Evolutionary conservation across 2,888 invertebrate genomes (phyloP).

Genomic region (Volucella inflata): DNA sequence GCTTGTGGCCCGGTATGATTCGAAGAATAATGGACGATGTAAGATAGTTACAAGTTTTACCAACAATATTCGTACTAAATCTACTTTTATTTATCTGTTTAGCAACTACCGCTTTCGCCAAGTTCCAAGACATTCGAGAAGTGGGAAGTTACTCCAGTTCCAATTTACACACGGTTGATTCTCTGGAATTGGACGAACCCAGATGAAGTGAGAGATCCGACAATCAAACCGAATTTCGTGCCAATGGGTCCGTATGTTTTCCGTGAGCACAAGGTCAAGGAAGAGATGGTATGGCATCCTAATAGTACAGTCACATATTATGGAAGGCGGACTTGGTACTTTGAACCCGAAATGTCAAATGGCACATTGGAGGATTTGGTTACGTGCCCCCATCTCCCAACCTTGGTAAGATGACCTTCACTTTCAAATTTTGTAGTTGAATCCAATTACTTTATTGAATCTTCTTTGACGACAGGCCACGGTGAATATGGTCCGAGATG

Average conservation of each 20-base stretch:
- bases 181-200: slow-evolving; percentile 92
- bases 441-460: slow-evolving; percentile 84
- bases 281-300: slow-evolving; percentile 87
- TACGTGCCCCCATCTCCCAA: slow-evolving; percentile 91
- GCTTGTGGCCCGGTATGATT: slow-evolving; percentile 80
- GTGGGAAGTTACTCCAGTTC: slow-evolving; percentile 92
- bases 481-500: slow-evolving; percentile 78
- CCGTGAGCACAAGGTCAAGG: slow-evolving; percentile 80
- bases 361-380: slow-evolving; percentile 88
- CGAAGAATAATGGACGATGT: slow-evolving; percentile 76
- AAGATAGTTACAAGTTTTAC: slow-evolving; percentile 19
- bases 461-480: slow-evolving; percentile 83
- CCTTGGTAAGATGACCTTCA: slow-evolving; percentile 86
- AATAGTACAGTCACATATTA: slow-evolving; percentile 91
- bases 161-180: slow-evolving; percentile 90
- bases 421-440: slow-evolving; percentile 1
- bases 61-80: too few species aligned
- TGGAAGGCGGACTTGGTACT: slow-evolving; percentile 90
- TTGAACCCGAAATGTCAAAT: slow-evolving; percentile 87
- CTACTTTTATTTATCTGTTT: neutral
- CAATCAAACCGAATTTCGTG: slow-evolving; percentile 86
- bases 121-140: slow-evolving; percentile 88
- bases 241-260: slow-evolving; percentile 88
- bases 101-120: slow-evolving; percentile 77
- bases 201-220: slow-evolving; percentile 84